Evolutionary conservation across 1,140 invertebrate genomes (phyloP), one percentile per base, ranked within the genome.

Genomic region (Drosophila ogumai): DNA sequence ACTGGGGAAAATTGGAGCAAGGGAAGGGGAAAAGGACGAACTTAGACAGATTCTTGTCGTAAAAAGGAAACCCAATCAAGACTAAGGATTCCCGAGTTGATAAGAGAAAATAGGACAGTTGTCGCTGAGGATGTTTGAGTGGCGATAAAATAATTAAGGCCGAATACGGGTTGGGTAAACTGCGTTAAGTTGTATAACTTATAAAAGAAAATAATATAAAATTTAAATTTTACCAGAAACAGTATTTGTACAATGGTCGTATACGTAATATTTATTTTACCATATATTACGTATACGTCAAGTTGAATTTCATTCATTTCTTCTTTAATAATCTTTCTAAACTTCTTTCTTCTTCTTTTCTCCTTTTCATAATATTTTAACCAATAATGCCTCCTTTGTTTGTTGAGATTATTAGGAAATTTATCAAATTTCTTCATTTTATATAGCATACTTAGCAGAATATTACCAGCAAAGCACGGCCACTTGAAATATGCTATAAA

Each of bases 381-480:
- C 2, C 3, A 8, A 9, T 0, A 17, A 19, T 1, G 5, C 3
- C 1, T 8, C 1, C 0, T 36, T 54, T 22, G 0, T 3, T 6
- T 15, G 0, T 6, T 1, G 8, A 19, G 0, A 19, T 5, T 8
- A 19, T 7, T 17, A 19, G 34, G 7, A 0, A 32, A 8, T 4
- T 32, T 22, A 7, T 13, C 0, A 15, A 19, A 25, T 40, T 9
- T 15, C 15, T 0, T 0, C 9, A 17, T 17, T 67, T 68, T 32
- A 1, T 59, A 31, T 72, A 72, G 68, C 68, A 72, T 72, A 72
- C 68, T 72, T 72, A 41, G 13, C 31, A 28, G 52, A 49, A 40
- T 41, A 19, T 40, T 34, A 12, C 25, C 43, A 9, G 3, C 13
- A 36, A 52, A 36, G 12, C 13, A 17, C 3, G 8, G 9, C 15